These are phyloP conservation scores for Oostethus manadensis DNA, from an alignment of 2,113 vertebrate genomes.

Conservation along the genomic window DNA sequence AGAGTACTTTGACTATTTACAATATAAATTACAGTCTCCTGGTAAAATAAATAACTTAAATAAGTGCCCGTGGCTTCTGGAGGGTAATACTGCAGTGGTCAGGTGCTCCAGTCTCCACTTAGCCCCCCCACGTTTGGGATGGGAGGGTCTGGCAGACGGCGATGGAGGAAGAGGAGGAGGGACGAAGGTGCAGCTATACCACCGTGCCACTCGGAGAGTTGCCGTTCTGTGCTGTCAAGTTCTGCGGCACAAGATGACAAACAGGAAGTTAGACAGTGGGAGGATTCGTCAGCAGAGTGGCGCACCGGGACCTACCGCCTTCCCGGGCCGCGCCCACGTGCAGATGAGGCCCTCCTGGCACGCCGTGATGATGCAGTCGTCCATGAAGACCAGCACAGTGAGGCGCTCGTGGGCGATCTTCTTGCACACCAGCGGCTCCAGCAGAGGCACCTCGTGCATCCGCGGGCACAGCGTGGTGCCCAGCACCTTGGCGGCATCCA, in stretches of 20 bases:
- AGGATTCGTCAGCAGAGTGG: background rate
- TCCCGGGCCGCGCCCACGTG: slow-evolving; percentile 86
- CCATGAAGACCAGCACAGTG: slow-evolving; percentile 88
- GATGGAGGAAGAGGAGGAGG: background rate
- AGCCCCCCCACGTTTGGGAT: slow-evolving; percentile 12
- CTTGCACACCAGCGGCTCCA: slow-evolving; percentile 90
- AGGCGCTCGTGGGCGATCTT: slow-evolving; percentile 89
- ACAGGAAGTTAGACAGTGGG: background rate
- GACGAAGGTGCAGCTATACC: slow-evolving; percentile 72
- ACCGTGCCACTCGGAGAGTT: slow-evolving; percentile 87
- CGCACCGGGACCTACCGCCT: slow-evolving; percentile 67
- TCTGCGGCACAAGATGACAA: slow-evolving; percentile 55
- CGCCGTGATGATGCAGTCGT: slow-evolving; percentile 90
- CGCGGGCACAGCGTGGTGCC: slow-evolving; percentile 85
- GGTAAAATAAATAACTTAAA: slow-evolving; percentile 75
- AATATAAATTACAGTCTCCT: slow-evolving; percentile 75
- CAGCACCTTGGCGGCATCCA: slow-evolving; percentile 82
- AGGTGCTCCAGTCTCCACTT: slow-evolving; percentile 10
- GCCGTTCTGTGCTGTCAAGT: slow-evolving; percentile 81
- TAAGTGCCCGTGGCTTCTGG: slow-evolving; percentile 63
- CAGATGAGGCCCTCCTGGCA: slow-evolving; percentile 92
- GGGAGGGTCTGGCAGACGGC: background rate
- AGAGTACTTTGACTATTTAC: slow-evolving; percentile 75
- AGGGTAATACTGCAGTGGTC: slow-evolving; percentile 36
- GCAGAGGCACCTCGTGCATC: slow-evolving; percentile 87